A percentile compares a stretch with the other conserved stretches of the same genome.
Conservation (phyloP, 2,113 vertebrate genomes). For the Illadopsis cleaveri region DNA sequence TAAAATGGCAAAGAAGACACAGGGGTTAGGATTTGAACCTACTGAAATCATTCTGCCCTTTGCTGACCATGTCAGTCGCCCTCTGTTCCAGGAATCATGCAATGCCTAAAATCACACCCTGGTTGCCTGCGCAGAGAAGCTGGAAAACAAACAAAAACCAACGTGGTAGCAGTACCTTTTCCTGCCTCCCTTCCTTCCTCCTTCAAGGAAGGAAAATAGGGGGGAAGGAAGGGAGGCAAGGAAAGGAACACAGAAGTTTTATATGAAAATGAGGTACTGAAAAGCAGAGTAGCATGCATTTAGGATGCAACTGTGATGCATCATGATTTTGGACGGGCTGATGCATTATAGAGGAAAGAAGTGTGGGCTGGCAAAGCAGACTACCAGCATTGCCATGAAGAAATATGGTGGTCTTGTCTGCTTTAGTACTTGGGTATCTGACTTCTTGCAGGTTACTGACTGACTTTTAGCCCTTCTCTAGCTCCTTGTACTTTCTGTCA, state of each 20-base stretch:
- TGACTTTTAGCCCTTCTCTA: neutral
- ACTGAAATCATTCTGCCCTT: neutral
- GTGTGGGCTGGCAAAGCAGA: neutral
- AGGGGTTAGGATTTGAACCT: neutral
- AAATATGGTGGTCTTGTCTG: neutral
- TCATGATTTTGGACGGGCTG: neutral
- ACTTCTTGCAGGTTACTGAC: neutral
- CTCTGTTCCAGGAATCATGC: neutral
- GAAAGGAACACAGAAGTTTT: neutral
- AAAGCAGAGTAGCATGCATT: neutral
- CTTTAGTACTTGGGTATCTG: too few species aligned
- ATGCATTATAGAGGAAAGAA: neutral
- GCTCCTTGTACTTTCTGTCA: neutral
- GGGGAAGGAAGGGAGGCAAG: neutral
- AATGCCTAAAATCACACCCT: neutral
- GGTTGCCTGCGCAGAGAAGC: neutral
- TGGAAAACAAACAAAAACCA: neutral
- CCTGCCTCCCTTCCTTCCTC: neutral
- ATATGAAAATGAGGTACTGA: neutral
- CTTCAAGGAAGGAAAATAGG: neutral
- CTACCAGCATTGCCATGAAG: neutral
- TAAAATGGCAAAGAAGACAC: neutral
- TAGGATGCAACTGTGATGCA: neutral
- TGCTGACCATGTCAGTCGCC: neutral
- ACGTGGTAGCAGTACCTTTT: rapidly evolving